Evolutionary conservation across 2,888 invertebrate genomes (phyloP), one percentile per base, ranked within the genome.

Genomic region (Odontocerum albicorne): DNA sequence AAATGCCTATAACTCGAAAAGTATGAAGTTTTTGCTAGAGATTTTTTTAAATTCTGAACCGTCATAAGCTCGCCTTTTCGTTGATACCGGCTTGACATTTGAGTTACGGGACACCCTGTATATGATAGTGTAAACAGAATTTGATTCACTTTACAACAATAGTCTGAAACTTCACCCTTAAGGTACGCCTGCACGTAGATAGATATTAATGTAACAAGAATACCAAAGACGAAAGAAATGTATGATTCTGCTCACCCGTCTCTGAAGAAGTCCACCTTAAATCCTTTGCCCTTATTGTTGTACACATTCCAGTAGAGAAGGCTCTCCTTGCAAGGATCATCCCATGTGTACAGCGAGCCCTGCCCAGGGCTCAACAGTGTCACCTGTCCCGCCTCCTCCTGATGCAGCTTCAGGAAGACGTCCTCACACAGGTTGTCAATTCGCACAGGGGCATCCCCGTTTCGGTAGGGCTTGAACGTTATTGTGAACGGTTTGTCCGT

Each of bases 341-440:
- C 91, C 92, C 92, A 92, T 0, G 92, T 91, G 66, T 90, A 91
- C 27, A 91, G 69, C 66, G 90, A 73, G 7, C 87, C 84, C 69
- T 90, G 85, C 63, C 84, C 84, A 0, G 91, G 89, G 64, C 86
- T 88, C 42, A 92, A 70, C 19, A 92, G 71, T 0, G 88, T 88
- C 39, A 89, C 90, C 71, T 84, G 81, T 16, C 77, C 74, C 67
- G 67, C 64, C 53, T 69, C 68, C 62, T 70, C 73, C 72, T 92
- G 91, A 63, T 90, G 86, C 32, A 92, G 80, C 68, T 90, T 90
- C 35, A 92, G 72, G 70, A 90, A 90, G 46, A 91, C 72, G 65
- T 91, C 89, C 45, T 87, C 86, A 67, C 91, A 91, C 22, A 88
- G 77, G 70, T 96, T 96, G 68, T 94, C 87, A 19, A 96, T 76